Evolutionary conservation across 1,140 invertebrate species (phyloP).

Genomic region (Musca vetustissima): DNA sequence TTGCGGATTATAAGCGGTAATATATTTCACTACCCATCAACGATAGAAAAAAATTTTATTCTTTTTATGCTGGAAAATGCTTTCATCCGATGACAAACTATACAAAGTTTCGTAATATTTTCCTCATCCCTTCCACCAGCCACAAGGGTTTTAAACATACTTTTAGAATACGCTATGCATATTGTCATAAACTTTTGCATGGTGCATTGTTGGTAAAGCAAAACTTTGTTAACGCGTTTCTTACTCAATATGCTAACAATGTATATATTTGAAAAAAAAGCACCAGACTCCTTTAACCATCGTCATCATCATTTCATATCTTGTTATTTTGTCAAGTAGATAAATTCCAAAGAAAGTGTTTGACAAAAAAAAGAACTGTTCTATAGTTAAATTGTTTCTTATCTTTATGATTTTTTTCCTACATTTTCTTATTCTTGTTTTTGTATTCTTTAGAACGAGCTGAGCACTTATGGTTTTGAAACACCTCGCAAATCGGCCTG

Average conservation of each 20-base stretch:
- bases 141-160: conserved; percentile 1
- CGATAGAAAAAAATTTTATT: no score
- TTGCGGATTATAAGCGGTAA: no score
- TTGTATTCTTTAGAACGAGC: conserved; percentile 73
- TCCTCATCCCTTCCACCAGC: not conserved
- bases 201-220: not conserved
- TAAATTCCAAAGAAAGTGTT: not conserved
- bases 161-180: no score
- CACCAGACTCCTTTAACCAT: not conserved
- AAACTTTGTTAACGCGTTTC: not conserved
- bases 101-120: not conserved
- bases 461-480: conserved; percentile 94
- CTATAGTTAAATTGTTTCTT: conserved; percentile 4
- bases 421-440: conserved; percentile 26
- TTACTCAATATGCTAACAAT: not conserved
- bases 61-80: no score
- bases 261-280: no score
- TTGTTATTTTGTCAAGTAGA: conserved; percentile 26
- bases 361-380: conserved; percentile 2
- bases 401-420: no score
- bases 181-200: no score
- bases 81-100: not conserved
- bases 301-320: conserved; percentile 33
- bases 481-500: conserved; percentile 92
- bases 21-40: no score